Evolutionary conservation across 2,888 invertebrate genomes (phyloP), one percentile per base, ranked within the genome.

Genomic region (Priocnemis perturbator): DNA sequence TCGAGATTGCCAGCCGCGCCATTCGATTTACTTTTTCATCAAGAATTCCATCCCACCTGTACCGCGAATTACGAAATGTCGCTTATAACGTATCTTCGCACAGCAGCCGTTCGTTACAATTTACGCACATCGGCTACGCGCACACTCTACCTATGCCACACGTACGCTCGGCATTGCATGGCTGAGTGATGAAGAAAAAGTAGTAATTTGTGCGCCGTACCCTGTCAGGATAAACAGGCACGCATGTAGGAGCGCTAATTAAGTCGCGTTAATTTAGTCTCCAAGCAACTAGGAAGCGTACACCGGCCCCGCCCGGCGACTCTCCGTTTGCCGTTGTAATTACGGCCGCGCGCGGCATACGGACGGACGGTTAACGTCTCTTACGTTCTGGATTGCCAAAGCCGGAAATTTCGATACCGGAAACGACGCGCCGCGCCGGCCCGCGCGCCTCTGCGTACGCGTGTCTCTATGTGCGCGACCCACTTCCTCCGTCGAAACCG

Each of bases 371-470:
- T 37, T 37, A 37, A 11, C 37, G 37, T 60, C 59, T 62, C 67
- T 65, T 67, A 74, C 78, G 60, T 77, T 76, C 64, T 65, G 78
- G 79, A 82, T 83, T 81, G 81, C 75, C 75, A 82, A 77, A 86
- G 80, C 85, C 86, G 86, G 86, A 86, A 86, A 85, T 87, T 84
- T 86, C 86, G 87, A 85, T 87, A 84, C 81, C 85, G 86, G 87
- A 87, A 87, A 78, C 83, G 79, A 73, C 78, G 78, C 77, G 70
- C 20, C 78, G 78, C 77, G 70, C 20, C 70, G 50, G n/a, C 30
- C 50, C 70, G 59, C 59, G 60, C 45, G 37, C 37, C 11, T 37
- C 37, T 37, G 37, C 58, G 60, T 30, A 20, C 58, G 37, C 37
- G 59, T 14, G 30, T 50, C 30, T 37, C 44, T 53, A 37, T 55